phyloP scores from a whole-genome alignment of 2,888 invertebrate species.

The Malachius bipustulatus region DNA sequence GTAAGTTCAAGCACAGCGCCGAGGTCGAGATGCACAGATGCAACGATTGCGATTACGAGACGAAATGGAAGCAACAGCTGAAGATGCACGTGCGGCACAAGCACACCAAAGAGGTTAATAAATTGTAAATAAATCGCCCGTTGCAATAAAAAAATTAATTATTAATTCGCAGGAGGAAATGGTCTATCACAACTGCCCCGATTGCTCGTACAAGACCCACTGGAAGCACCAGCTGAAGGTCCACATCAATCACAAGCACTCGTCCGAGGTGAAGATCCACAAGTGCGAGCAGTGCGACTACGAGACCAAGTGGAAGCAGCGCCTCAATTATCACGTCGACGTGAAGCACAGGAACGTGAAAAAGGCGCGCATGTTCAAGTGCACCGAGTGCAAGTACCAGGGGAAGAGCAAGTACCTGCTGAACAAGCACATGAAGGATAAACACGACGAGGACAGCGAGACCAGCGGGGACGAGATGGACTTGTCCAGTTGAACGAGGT shows the following conservation, averaged over 20 bases:
- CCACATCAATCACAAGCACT: slow-evolving; percentile 1
- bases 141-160: no score
- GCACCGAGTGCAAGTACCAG: not conserved
- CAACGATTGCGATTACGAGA: not conserved
- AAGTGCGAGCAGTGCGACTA: not conserved
- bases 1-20: slow-evolving; percentile 1
- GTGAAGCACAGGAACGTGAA: not conserved
- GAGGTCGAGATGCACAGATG: not conserved
- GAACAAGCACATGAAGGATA: slow-evolving; percentile 1
- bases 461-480: not conserved
- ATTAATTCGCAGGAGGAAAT: no score
- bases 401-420: not conserved
- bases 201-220: not conserved
- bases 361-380: not conserved
- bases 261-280: not conserved
- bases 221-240: slow-evolving; percentile 3
- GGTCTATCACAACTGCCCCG: slow-evolving; percentile 1
- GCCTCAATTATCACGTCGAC: not conserved
- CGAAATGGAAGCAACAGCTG: slow-evolving; percentile 2
- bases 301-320: slow-evolving; percentile 2
- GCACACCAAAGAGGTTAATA: not conserved
- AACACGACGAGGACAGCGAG: slow-evolving; percentile 2
- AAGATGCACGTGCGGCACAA: slow-evolving; percentile 1
- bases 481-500: no score
- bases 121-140: no score